Evolutionary conservation across 2,113 vertebrate genomes (phyloP), one percentile per base, ranked within the genome.

Genomic region (Eptatretus burgeri): DNA sequence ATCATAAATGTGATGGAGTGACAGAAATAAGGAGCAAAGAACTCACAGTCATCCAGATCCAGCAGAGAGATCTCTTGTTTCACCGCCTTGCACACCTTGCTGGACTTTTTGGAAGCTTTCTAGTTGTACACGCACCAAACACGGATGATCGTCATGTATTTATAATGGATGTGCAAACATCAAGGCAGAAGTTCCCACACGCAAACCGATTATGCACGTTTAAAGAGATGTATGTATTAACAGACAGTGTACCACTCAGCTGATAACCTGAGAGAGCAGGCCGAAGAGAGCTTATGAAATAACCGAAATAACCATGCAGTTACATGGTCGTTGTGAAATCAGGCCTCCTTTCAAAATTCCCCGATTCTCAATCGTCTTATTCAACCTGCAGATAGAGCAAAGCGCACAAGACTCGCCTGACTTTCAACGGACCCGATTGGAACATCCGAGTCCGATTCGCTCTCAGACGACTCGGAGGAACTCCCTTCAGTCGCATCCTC

Each of bases 31-130:
- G 27, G 27, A 41, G 27, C 27, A 3, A 41, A 41, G 3, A 41
- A 41, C 87, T 84, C 73, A 98, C 89, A 95, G 64, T 94, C 89
- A 66, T 95, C 91, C 14, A 98, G 77, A 68, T 98, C 89, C 0
- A 95, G 81, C 63, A 98, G 72, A 63, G 91, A 98, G 74, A 98
- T 80, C 73, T 95, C 89, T 70, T 82, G 84, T 69, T 77, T 68
- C 65, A 12, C n/a, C 12, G 56, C 10, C n/a, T 10, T 5, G 51
- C 73, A 74, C 69, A 91, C 81, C 71, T 56, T 77, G 64, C 78
- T 83, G 69, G 74, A 82, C 67, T 62, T 78, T 71, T 79, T 82
- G 64, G 74, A 67, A 2, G 75, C 72, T 2, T 68, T 63, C 7
- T 60, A 11, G 2, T n/a, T 11, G 53, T 7, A 19, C 53, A 11